Conservation (phyloP, 2,888 invertebrate species). For the Pherbina coryleti region DNA sequence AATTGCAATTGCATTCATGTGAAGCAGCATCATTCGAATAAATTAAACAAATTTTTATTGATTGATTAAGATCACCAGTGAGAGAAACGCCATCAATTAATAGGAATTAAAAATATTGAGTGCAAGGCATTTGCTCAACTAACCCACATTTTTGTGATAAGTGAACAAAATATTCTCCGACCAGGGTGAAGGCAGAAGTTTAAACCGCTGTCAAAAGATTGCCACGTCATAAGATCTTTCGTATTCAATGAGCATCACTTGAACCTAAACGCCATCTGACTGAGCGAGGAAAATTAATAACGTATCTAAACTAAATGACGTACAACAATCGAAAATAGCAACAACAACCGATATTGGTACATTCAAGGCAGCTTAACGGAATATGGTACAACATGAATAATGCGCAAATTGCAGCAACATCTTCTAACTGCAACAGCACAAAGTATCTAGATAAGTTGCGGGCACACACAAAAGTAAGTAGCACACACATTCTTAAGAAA, state of each 20-base stretch:
- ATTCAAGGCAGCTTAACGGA: background rate
- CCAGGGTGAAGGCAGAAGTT: no score
- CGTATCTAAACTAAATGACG: constrained; percentile 30
- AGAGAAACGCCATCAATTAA: no score
- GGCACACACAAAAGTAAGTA: background rate
- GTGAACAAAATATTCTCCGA: no score
- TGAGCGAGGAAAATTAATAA: constrained; percentile 24
- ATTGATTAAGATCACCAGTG: no score
- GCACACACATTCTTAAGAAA: background rate
- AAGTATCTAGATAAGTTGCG: background rate
- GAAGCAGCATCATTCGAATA: no score
- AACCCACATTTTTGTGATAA: no score
- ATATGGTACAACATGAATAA: constrained; percentile 13
- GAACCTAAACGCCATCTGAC: background rate
- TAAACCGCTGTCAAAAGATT: no score
- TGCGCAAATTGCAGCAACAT: constrained; percentile 7
- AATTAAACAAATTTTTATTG: no score
- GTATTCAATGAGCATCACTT: background rate
- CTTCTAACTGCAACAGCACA: background rate
- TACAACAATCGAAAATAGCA: background rate
- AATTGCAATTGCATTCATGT: no score
- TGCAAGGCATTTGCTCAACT: no score
- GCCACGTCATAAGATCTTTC: no score
- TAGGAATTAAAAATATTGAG: no score
- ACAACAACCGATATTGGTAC: constrained; percentile 11